phyloP scores from a whole-genome alignment of 1,140 invertebrate genomes.

The Plectrocnemia conspersa region DNA sequence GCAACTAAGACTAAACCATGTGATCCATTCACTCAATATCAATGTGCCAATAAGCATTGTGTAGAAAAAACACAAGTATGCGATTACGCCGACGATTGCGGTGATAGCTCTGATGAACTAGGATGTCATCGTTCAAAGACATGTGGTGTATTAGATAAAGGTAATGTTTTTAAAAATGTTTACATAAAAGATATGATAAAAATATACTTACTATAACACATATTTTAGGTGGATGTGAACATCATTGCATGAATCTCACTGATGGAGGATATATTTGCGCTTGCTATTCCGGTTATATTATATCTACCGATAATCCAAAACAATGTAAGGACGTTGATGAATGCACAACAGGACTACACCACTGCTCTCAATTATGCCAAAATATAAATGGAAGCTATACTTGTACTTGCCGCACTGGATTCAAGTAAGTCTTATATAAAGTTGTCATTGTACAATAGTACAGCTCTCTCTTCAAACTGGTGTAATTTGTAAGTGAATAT shows the following conservation, averaged over 20 bases:
- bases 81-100: conserved; percentile 78
- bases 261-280: conserved; percentile 82
- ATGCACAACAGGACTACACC: conserved; percentile 75
- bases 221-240: conserved; percentile 80
- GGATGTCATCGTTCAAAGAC: conserved; percentile 78
- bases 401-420: conserved; percentile 84
- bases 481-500: no score
- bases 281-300: conserved; percentile 82
- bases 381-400: conserved; percentile 89
- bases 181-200: neutral
- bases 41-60: conserved; percentile 90
- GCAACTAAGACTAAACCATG: conserved; percentile 66
- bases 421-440: conserved; percentile 48
- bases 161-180: conserved; percentile 31
- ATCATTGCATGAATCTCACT: conserved; percentile 82
- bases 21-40: conserved; percentile 70
- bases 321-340: conserved; percentile 87
- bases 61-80: conserved; percentile 76
- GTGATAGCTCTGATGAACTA: conserved; percentile 81
- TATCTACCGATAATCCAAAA: conserved; percentile 68
- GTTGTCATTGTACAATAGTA: neutral
- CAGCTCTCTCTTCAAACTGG: no score
- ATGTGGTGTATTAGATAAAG: conserved; percentile 64
- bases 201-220: neutral
- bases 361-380: conserved; percentile 86